Evolutionary conservation across 2,113 vertebrate genomes (phyloP).

Genomic region (Hystrix brachyura): DNA sequence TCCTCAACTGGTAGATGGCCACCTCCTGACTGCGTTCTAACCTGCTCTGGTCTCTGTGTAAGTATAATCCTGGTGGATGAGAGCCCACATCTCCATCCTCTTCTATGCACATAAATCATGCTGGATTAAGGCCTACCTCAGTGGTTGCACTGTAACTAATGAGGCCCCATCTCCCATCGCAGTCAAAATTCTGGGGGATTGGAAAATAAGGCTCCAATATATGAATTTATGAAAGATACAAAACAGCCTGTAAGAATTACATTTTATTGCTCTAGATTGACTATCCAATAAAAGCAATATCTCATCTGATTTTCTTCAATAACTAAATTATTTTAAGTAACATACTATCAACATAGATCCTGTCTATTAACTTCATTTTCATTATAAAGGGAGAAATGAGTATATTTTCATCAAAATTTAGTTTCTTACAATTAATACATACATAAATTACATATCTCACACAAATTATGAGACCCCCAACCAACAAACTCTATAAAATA

Average conservation of each 20-base stretch:
- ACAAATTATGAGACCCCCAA: not conserved
- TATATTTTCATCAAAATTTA: conserved; percentile 52
- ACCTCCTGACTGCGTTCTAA: not conserved
- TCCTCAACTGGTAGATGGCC: not conserved
- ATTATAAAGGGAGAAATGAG: not conserved
- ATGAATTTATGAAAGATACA: not conserved
- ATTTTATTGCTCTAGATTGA: not conserved
- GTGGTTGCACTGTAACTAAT: not conserved
- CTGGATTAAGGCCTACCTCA: not conserved
- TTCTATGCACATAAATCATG: not conserved
- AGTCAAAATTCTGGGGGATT: not conserved
- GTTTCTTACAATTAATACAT: not conserved
- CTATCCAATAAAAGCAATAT: not conserved
- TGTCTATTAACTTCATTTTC: not conserved
- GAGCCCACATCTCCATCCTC: not conserved
- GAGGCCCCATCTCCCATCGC: not conserved
- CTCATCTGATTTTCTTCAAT: not conserved
- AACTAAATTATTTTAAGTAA: conserved; percentile 46
- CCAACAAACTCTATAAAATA: not conserved
- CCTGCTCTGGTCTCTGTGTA: not conserved
- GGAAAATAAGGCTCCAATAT: not conserved
- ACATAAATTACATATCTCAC: not conserved
- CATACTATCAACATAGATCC: not conserved
- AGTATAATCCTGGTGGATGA: fast-evolving
- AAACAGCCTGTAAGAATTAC: not conserved